Conservation (phyloP, 2,888 invertebrate genomes). For the Tolmerus cingulatus region DNA sequence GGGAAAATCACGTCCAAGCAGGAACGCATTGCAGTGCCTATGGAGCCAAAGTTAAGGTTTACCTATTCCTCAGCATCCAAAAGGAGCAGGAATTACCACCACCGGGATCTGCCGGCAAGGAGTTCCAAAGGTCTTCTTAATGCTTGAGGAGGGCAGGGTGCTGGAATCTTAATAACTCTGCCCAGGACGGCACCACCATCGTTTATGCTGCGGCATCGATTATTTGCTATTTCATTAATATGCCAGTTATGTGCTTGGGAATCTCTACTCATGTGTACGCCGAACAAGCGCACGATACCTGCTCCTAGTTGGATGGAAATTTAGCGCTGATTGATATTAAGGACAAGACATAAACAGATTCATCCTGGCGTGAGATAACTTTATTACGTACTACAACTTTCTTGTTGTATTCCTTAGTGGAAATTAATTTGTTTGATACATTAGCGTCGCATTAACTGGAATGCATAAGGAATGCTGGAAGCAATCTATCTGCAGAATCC, state of each 20-base stretch:
- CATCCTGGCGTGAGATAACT: not conserved
- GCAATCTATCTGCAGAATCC: not conserved
- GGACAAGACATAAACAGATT: conserved; percentile 30
- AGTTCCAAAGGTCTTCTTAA: conserved; percentile 12
- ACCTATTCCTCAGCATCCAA: not conserved
- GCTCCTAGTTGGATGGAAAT: conserved; percentile 1
- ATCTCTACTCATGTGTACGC: not conserved
- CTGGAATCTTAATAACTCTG: conserved; percentile 18
- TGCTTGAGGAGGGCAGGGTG: not conserved
- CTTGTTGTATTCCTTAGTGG: not conserved
- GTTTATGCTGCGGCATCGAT: not conserved
- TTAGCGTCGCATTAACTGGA: not conserved
- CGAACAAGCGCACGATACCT: not conserved
- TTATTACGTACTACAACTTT: conserved; percentile 3
- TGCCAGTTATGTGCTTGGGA: conserved; percentile 11
- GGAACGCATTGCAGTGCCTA: not conserved
- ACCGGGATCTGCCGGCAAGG: not conserved
- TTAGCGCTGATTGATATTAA: conserved; percentile 6
- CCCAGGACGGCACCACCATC: not conserved
- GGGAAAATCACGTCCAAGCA: not conserved
- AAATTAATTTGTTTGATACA: not conserved
- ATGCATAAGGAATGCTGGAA: not conserved
- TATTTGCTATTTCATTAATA: conserved; percentile 30
- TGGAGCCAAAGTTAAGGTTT: not conserved
- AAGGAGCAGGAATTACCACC: not conserved